A percentile compares a stretch with the other conserved stretches of the same genome.
These are phyloP conservation scores for Actias luna DNA, from an alignment of 2,888 invertebrate genomes.

Conservation along the genomic window DNA sequence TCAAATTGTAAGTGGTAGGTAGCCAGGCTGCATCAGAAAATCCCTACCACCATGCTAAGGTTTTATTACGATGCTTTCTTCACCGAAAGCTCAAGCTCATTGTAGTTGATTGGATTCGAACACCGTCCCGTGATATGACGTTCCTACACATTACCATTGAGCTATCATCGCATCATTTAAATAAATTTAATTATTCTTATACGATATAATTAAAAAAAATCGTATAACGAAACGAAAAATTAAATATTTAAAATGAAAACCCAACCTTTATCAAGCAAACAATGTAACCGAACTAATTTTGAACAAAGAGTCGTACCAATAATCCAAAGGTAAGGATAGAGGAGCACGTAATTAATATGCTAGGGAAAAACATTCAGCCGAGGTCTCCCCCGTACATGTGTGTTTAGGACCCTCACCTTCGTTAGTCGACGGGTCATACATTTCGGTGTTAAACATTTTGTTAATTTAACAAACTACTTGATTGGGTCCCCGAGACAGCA, in stretches of 20 bases:
- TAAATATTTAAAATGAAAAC: background rate
- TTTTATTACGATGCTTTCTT: too few species aligned
- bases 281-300: background rate
- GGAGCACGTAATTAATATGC: constrained; percentile 32
- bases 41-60: too few species aligned
- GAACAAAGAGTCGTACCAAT: background rate
- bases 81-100: too few species aligned
- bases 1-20: too few species aligned
- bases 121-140: too few species aligned
- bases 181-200: too few species aligned
- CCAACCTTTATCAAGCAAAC: background rate
- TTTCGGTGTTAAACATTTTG: constrained; percentile 19
- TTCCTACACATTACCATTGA: too few species aligned
- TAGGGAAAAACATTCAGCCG: constrained; percentile 28
- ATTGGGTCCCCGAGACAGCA: constrained; percentile 16
- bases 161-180: too few species aligned
- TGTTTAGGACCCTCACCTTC: constrained; percentile 27
- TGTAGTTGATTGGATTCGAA: too few species aligned
- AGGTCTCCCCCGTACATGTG: constrained; percentile 29
- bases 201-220: too few species aligned
- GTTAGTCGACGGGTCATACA: constrained; percentile 16
- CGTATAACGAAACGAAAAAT: constrained; percentile 16
- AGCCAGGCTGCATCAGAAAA: too few species aligned
- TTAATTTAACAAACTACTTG: constrained; percentile 15
- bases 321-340: constrained; percentile 19